These are phyloP conservation scores for Brachypalpus laphriformis DNA, from an alignment of 2,888 invertebrate genomes.

Conservation along the genomic window DNA sequence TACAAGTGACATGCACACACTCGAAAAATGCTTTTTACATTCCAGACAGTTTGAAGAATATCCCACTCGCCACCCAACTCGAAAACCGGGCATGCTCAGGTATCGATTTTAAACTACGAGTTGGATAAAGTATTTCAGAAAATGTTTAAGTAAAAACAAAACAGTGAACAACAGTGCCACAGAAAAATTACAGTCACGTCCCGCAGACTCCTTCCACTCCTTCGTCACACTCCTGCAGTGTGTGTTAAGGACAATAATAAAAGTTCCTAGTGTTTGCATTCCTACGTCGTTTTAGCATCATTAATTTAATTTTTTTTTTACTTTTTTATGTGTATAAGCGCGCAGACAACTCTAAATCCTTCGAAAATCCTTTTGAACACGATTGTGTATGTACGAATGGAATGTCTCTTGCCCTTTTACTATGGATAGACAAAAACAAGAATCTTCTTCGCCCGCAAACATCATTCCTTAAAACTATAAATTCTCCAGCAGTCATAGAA, in stretches of 20 bases:
- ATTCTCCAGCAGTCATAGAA: slow-evolving; percentile 23
- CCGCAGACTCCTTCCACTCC: neutral
- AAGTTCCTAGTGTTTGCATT: slow-evolving; percentile 54
- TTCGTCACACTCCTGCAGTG: neutral
- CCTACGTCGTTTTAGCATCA: slow-evolving; percentile 35
- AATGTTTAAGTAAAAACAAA: neutral
- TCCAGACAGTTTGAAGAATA: slow-evolving; percentile 52
- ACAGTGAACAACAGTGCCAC: slow-evolving; percentile 8
- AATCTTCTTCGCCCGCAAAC: too few species aligned
- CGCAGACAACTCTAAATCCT: slow-evolving; percentile 44
- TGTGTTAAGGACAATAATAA: slow-evolving; percentile 32
- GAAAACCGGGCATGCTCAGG: neutral
- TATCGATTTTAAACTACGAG: slow-evolving; percentile 37
- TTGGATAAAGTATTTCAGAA: slow-evolving; percentile 6
- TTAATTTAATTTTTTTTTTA: slow-evolving; percentile 46
- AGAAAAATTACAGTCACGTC: slow-evolving; percentile 50
- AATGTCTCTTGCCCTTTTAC: slow-evolving; percentile 17
- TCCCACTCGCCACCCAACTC: neutral
- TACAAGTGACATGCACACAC: slow-evolving; percentile 4
- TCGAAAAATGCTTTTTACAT: slow-evolving; percentile 51
- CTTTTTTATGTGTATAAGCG: neutral
- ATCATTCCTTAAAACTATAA: slow-evolving; percentile 41
- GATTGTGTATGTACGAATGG: slow-evolving; percentile 25
- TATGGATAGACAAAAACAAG: slow-evolving; percentile 22
- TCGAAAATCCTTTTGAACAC: slow-evolving; percentile 50